Percentiles rank a stretch among this genome's conserved stretches.
Evolutionary conservation across 2,888 invertebrate genomes (phyloP).

Genomic region (Lepidochitona cinerea): DNA sequence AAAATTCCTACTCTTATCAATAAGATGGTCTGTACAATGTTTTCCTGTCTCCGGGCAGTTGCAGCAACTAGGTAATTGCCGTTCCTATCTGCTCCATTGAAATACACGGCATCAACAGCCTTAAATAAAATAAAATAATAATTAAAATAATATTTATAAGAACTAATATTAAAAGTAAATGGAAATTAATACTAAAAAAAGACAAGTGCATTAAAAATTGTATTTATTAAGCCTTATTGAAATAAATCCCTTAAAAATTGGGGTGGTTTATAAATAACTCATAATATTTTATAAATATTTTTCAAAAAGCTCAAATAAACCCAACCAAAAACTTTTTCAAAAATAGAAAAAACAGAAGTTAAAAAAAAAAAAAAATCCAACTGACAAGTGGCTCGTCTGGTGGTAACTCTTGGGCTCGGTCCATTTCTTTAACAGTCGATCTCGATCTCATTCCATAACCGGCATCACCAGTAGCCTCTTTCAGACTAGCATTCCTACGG

Average conservation of each 20-base stretch:
- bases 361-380: too few species aligned
- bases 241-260: too few species aligned
- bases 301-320: too few species aligned
- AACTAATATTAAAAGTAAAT: too few species aligned
- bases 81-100: conserved; percentile 78
- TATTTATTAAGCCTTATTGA: too few species aligned
- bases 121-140: conserved; percentile 64
- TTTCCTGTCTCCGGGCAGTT: conserved; percentile 71
- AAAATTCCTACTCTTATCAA: conserved; percentile 75
- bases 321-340: too few species aligned
- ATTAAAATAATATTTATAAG: too few species aligned
- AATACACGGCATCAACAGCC: conserved; percentile 86
- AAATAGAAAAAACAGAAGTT: too few species aligned
- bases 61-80: conserved; percentile 80
- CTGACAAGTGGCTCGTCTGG: conserved; percentile 69
- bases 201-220: too few species aligned
- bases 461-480: conserved; percentile 69
- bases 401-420: conserved; percentile 76
- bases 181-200: too few species aligned
- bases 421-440: conserved; percentile 74
- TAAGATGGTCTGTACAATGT: conserved; percentile 79
- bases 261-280: too few species aligned
- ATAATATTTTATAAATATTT: too few species aligned
- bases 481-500: conserved; percentile 35
- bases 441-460: conserved; percentile 70